A percentile compares a stretch with the other conserved stretches of the same genome.
Conservation (phyloP, 1,140 invertebrate species). For the Ceratosolen fusciceps region DNA sequence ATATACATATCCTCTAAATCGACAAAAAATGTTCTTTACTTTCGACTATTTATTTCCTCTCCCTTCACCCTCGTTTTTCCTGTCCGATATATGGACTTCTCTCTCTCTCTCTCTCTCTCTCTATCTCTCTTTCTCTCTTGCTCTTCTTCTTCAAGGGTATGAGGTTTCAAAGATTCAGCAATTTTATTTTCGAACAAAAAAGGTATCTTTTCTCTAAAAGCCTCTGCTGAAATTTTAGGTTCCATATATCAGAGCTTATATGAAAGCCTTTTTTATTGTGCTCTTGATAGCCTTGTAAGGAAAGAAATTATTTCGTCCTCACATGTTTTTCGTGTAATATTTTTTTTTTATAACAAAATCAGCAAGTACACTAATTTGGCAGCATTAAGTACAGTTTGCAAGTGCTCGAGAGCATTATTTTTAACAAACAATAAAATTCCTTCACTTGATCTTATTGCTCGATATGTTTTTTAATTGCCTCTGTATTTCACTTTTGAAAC, state of each 20-base stretch:
- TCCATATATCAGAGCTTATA: not conserved
- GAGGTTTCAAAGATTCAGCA: not conserved
- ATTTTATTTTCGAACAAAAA: conserved; percentile 23
- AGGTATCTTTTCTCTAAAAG: not conserved
- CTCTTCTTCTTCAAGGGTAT: not conserved
- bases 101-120: conserved; percentile 3
- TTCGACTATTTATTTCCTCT: not conserved
- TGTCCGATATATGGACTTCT: not conserved
- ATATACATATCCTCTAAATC: conserved; percentile 13
- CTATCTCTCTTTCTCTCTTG: not conserved
- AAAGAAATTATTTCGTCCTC: no score
- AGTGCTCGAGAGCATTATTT: no score
- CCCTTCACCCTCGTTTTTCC: not conserved
- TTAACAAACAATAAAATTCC: no score
- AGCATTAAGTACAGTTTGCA: no score
- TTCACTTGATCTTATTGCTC: no score
- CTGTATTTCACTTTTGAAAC: no score
- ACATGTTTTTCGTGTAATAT: no score
- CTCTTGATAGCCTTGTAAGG: conserved; percentile 22
- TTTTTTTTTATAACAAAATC: no score
- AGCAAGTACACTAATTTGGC: no score
- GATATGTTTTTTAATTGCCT: no score
- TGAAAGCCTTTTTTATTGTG: not conserved
- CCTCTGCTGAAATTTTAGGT: not conserved
- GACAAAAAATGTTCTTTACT: not conserved